Base-by-base conservation (phyloP, 2,797 vertebrate genomes). In the Pangasius krempfi region DNA sequence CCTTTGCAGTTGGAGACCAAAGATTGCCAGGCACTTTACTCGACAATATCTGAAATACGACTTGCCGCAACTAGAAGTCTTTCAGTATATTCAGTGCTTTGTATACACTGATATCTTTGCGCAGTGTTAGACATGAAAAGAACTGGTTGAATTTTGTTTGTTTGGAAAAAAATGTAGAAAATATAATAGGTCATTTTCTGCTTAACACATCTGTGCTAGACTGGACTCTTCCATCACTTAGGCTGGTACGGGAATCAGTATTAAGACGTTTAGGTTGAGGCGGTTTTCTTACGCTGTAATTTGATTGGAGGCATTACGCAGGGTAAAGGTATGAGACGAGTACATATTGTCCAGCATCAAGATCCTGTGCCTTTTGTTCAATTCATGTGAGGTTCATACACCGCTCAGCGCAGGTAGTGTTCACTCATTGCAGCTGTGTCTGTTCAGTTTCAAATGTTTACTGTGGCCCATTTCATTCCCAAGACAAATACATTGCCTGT, bases 331-430 rank as follows among this genome's bases (percentile, higher is more conserved):
- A 27, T 50, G 37, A 44, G 37, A 44, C 7, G 79, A 60, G 58
- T 18, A 14, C 7, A 18, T 83, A 10, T 90, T 88, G 89, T 93
- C 92, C 90, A 91, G 91, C 85, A 90, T 88, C 89, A 93, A 93
- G 94, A 93, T 95, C 93, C 93, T 92, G 95, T 96, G 95, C 95
- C 95, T 96, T 95, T 92, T 92, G 89, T 93, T 90, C 92, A 92
- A 94, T 91, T 92, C 89, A 81, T 92, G 91, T 92, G 89, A 91
- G 88, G 92, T 87, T 83, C 70, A 93, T 90, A 84, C 87, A 90
- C 86, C 88, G 12, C 91, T 92, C 94, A 93, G 95, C 94, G 37
- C 76, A 20, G 76, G 52, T n/a, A n/a, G 6, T 7, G 27, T 52
- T 95, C 92, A 94, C 92, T 94, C 93, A 93, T 93, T 94, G 93